phyloP scores from a whole-genome alignment of 2,113 vertebrate genomes.

The Odontophorus gujanensis region DNA sequence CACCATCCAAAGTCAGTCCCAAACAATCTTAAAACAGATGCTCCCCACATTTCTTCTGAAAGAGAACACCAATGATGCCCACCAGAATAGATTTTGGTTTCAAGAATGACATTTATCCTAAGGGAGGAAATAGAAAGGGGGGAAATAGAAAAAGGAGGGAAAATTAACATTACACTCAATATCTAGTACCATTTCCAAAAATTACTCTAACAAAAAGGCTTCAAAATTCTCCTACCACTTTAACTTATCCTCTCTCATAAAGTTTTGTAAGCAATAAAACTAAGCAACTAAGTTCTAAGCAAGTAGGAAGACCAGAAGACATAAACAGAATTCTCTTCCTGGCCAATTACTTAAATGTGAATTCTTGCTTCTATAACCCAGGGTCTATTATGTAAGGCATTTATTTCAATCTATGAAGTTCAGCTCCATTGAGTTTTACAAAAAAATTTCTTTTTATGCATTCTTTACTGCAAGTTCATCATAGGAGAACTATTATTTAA shows the following conservation, averaged over 20 bases:
- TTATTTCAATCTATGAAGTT: neutral
- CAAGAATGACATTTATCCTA: neutral
- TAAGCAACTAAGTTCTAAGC: neutral
- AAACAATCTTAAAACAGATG: neutral
- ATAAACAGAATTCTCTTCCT: neutral
- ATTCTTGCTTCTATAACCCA: neutral
- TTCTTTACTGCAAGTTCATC: neutral
- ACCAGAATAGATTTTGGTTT: neutral
- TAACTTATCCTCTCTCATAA: fast-evolving
- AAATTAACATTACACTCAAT: too few relatives aligned
- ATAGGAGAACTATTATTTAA: neutral
- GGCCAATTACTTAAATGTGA: neutral
- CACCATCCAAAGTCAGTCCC: neutral
- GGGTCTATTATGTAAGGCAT: neutral
- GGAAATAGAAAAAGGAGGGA: too few relatives aligned
- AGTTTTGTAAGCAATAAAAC: neutral
- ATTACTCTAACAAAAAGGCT: neutral
- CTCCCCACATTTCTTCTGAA: fast-evolving
- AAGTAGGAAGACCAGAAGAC: neutral
- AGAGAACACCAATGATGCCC: neutral
- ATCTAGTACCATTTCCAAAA: too few relatives aligned
- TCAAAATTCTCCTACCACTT: neutral
- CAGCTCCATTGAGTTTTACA: neutral
- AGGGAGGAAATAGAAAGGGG: too few relatives aligned
- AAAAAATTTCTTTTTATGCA: neutral